Base-by-base conservation (phyloP, 2,797 vertebrate genomes). In the Bradypodion pumilum region DNA sequence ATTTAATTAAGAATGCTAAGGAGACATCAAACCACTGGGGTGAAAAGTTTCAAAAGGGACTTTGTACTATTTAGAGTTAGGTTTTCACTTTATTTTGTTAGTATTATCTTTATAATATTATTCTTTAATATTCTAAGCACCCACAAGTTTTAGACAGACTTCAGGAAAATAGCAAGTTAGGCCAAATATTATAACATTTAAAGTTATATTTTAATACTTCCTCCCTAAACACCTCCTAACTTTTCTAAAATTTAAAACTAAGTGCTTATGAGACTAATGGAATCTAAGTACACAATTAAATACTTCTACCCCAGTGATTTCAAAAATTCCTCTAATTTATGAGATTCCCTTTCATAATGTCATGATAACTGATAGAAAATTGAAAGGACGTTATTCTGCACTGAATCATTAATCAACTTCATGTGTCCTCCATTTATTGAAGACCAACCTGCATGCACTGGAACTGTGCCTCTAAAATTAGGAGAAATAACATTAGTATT, bases 281-380 rank as follows among this genome's bases (percentile, higher is more conserved):
- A 23, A 69, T 77, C 82, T 83, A 56, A 77, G 63, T 74, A 37
- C 60, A 82, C 25, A 37, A 3, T 27, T 81, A 62, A 44, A 81
- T 63, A n/a, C n/a, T n/a, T n/a, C n/a, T n/a, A n/a, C n/a, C 21
- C 44, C 25, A 69, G 21, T 60, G 65, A 10, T 25, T 69, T 69
- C 21, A 37, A 79, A 63, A 29, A 12, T 82, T 65, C 74, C 5
- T 56, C 35, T 69, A 29, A 29, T 7, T n/a, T 44, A 60, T 35
- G 66, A 32, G 21, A 27, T 13, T 49, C 7, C 15, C 13, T 46
- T 62, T n/a, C 23, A 56, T 37, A 46, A 29, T 21, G 46, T n/a
- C n/a, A n/a, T n/a, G n/a, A n/a, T n/a, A n/a, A n/a, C n/a, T n/a
- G 32, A 52, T 3, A 46, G n/a, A 72, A 16, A 9, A 37, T 1